phyloP scores from a whole-genome alignment of 2,888 invertebrate species.

The Julus scanicus region DNA sequence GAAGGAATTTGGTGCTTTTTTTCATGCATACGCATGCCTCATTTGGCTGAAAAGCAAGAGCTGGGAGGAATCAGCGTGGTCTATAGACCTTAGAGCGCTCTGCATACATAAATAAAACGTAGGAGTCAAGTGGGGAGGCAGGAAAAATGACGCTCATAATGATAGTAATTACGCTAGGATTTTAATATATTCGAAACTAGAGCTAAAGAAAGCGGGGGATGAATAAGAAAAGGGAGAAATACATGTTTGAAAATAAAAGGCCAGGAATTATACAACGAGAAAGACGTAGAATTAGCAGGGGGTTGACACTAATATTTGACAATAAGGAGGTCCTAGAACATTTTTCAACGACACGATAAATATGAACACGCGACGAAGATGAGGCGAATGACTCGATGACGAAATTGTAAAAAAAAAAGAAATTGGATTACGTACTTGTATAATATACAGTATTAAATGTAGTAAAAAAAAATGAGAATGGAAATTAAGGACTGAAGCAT shows the following conservation, averaged over 20 bases:
- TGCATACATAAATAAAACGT: not conserved
- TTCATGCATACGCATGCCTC: not conserved
- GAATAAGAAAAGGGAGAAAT: not conserved
- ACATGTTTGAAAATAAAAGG: not conserved
- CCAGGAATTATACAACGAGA: slow-evolving; percentile 2
- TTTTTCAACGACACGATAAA: not conserved
- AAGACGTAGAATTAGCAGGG: not conserved
- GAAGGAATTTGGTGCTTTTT: not conserved
- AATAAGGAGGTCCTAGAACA: not conserved
- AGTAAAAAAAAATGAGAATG: not conserved
- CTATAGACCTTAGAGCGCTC: not conserved
- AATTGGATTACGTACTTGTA: not conserved
- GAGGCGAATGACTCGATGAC: not conserved
- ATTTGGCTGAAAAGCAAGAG: not conserved
- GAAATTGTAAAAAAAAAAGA: not conserved
- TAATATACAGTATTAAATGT: not conserved
- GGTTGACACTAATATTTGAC: slow-evolving; percentile 17
- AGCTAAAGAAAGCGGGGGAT: not conserved
- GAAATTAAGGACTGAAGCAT: not conserved
- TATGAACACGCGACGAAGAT: not conserved
- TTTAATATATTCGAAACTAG: slow-evolving; percentile 9
- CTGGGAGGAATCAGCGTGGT: not conserved
- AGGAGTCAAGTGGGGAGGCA: slow-evolving; percentile 24
- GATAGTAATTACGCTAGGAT: slow-evolving; percentile 28
- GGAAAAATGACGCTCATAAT: slow-evolving; percentile 39